Conservation (phyloP, 35 echinoderm and acorn worm species). For the Holothuria glaberrima region DNA sequence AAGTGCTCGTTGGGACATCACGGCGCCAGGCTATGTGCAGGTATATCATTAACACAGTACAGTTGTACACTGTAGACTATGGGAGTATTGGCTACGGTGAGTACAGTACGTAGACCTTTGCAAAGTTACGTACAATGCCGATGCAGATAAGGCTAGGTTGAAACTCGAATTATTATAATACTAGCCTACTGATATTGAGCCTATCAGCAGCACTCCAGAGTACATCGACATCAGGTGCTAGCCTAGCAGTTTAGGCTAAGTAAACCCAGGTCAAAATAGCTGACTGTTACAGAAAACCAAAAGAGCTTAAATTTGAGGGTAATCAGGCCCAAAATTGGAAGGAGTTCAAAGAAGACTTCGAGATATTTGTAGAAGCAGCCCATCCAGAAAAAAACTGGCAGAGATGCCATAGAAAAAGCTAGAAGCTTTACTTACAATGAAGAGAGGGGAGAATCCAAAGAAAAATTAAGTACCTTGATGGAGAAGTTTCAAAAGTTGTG, state of each 20-base stretch:
- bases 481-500: background rate
- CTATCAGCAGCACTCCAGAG: no score
- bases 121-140: no score
- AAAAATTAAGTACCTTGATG: background rate
- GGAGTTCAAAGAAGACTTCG: conserved; percentile 39
- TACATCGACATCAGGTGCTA: no score
- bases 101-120: no score
- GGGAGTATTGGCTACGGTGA: no score
- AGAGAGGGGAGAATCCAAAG: conserved; percentile 3
- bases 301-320: conserved; percentile 19
- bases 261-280: conserved; percentile 17
- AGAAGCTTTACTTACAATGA: conserved; percentile 24
- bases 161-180: no score
- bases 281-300: conserved; percentile 16
- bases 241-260: background rate
- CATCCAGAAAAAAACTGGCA: conserved; percentile 25
- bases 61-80: no score
- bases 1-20: conserved; percentile 5
- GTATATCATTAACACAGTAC: no score
- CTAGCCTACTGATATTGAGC: no score
- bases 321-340: conserved; percentile 47
- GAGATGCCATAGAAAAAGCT: conserved; percentile 41
- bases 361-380: conserved; percentile 30
- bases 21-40: background rate
- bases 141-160: no score